Evolutionary conservation across 2,888 invertebrate species (phyloP).

Genomic region (Corythucha ciliata): DNA sequence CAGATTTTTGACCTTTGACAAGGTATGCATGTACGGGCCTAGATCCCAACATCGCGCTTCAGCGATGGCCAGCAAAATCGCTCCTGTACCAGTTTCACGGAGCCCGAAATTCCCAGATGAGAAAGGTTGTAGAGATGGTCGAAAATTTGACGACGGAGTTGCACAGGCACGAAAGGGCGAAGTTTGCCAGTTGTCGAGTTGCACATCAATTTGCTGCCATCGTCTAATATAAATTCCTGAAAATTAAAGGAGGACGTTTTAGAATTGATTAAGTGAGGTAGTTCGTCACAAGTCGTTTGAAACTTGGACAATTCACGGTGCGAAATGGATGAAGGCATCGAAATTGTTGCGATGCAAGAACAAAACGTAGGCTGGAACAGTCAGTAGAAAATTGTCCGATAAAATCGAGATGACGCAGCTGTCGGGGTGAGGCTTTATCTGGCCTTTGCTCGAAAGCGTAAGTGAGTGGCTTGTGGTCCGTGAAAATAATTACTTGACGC

Average conservation of each 20-base stretch:
- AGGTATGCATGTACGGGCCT: constrained; percentile 11
- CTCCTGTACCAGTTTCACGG: constrained; percentile 1
- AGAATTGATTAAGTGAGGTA: too few species aligned
- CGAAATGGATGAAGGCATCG: neutral
- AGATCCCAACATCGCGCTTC: neutral
- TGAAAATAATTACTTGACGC: constrained; percentile 21
- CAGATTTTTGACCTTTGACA: constrained; percentile 8
- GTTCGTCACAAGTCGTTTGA: too few species aligned
- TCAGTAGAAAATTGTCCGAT: constrained; percentile 23
- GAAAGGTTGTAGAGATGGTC: neutral
- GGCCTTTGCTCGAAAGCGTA: constrained; percentile 17
- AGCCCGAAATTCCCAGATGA: constrained; percentile 1
- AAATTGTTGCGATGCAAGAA: constrained; percentile 6
- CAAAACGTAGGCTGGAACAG: constrained; percentile 7
- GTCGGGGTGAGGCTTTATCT: constrained; percentile 21
- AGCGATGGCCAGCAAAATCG: constrained; percentile 13
- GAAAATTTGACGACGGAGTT: neutral
- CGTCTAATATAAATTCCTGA: too few species aligned
- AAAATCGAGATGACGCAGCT: constrained; percentile 23
- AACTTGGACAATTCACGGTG: too few species aligned
- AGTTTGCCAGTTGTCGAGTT: constrained; percentile 7
- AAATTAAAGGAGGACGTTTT: too few species aligned
- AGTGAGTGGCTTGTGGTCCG: constrained; percentile 23
- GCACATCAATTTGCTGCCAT: neutral
- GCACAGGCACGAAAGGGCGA: neutral